A percentile compares a stretch with the other conserved stretches of the same genome.
phyloP scores from a whole-genome alignment of 2,888 invertebrate genomes.

The Cyclophora punctaria region DNA sequence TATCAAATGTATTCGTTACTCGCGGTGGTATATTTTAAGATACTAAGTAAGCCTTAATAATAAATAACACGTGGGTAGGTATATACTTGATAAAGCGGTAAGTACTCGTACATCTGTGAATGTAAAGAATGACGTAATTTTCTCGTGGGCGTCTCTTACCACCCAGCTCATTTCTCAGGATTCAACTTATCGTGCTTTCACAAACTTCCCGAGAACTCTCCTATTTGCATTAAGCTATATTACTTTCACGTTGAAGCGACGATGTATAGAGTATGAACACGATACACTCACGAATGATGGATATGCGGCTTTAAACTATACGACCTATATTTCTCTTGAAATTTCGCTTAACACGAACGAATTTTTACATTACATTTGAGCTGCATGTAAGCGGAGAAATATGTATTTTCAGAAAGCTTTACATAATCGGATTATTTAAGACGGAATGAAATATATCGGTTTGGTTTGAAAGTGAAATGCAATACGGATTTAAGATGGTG shows the following conservation, averaged over 20 bases:
- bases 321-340: slow-evolving; percentile 7
- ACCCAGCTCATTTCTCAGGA: slow-evolving; percentile 42
- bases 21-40: no score
- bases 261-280: slow-evolving; percentile 18
- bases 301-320: slow-evolving; percentile 17
- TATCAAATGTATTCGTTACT: no score
- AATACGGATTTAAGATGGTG: slow-evolving; percentile 15
- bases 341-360: slow-evolving; percentile 14
- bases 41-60: no score
- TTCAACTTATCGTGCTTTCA: slow-evolving; percentile 43
- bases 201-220: slow-evolving; percentile 32
- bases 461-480: slow-evolving; percentile 13
- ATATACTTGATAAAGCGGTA: slow-evolving; percentile 3
- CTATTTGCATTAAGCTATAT: slow-evolving; percentile 36
- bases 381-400: not conserved
- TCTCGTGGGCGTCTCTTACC: slow-evolving; percentile 17
- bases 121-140: slow-evolving; percentile 37
- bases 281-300: slow-evolving; percentile 26
- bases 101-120: slow-evolving; percentile 25
- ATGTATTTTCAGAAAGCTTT: not conserved
- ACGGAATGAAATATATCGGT: slow-evolving; percentile 12
- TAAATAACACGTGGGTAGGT: no score
- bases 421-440: slow-evolving; percentile 12
- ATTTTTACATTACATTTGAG: slow-evolving; percentile 11
- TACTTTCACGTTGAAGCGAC: slow-evolving; percentile 17